Evolutionary conservation across 2,888 invertebrate genomes (phyloP).

Genomic region (Nebria brevicollis): DNA sequence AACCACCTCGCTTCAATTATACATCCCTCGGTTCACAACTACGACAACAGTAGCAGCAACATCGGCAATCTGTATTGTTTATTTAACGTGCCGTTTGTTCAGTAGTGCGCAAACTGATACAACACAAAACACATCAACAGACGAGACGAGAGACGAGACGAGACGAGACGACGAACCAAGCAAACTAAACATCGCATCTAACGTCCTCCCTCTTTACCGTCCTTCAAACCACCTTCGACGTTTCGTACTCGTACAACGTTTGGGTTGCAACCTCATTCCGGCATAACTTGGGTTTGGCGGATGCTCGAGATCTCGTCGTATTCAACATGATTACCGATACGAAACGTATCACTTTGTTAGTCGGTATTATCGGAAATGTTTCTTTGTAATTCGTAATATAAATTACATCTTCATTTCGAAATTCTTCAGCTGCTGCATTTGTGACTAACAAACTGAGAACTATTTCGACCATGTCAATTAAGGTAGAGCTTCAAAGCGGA

Average conservation of each 20-base stretch:
- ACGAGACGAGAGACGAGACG: neutral
- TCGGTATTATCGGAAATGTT: too few relatives aligned
- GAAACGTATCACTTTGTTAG: too few relatives aligned
- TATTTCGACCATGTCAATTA: neutral
- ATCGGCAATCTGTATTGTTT: constrained; percentile 6
- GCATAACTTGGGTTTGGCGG: constrained; percentile 8
- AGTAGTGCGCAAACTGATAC: neutral
- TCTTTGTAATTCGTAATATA: too few relatives aligned
- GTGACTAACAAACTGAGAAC: neutral
- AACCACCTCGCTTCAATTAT: constrained; percentile 3
- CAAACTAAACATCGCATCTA: constrained; percentile 1
- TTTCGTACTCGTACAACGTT: constrained; percentile 6
- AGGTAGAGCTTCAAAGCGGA: neutral
- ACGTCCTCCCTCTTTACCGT: neutral
- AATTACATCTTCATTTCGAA: too few relatives aligned
- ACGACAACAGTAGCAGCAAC: neutral
- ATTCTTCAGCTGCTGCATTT: neutral
- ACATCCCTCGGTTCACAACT: constrained; percentile 1
- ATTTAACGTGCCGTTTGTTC: constrained; percentile 15
- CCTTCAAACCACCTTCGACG: neutral
- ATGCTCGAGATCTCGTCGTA: neutral
- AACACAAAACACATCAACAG: constrained; percentile 1
- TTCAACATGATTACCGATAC: too few relatives aligned
- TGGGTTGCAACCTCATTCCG: constrained; percentile 21
- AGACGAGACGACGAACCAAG: constrained; percentile 11